phyloP scores from a whole-genome alignment of 2,113 vertebrate species.

The Carassius carassius region DNA sequence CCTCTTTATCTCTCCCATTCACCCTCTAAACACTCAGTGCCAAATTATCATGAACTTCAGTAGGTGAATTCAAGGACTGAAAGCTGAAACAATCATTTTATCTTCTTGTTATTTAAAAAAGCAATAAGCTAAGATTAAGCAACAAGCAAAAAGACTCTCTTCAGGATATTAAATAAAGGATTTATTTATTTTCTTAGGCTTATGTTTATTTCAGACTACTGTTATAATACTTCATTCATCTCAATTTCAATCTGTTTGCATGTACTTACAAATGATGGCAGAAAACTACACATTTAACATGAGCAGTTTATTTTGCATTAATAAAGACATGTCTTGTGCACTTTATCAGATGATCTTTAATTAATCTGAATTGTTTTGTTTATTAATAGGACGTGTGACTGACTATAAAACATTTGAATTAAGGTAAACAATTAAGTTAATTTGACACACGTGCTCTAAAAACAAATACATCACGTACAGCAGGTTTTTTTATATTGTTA shows the following conservation, averaged over 20 bases:
- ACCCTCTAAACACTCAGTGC: background rate
- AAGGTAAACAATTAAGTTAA: background rate
- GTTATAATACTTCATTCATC: slow-evolving; percentile 67
- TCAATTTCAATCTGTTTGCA: slow-evolving; percentile 2
- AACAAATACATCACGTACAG: background rate
- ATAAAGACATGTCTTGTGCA: background rate
- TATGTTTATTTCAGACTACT: slow-evolving; percentile 58
- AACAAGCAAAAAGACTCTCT: background rate
- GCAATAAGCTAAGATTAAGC: background rate
- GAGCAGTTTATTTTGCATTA: no score
- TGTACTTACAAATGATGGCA: background rate
- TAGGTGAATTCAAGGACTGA: background rate
- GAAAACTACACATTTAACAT: background rate
- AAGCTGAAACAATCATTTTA: slow-evolving; percentile 24
- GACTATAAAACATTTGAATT: background rate
- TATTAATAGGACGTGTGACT: no score
- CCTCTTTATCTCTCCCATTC: background rate
- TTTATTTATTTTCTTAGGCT: slow-evolving; percentile 65
- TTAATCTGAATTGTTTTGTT: no score
- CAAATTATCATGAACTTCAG: slow-evolving; percentile 9
- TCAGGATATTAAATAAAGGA: background rate
- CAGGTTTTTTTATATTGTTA: background rate
- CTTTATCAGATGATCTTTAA: background rate
- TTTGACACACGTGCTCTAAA: background rate
- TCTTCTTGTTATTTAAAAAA: slow-evolving; percentile 18